Conservation (phyloP, 1,140 invertebrate species). For the Globodera ellingtonae region DNA sequence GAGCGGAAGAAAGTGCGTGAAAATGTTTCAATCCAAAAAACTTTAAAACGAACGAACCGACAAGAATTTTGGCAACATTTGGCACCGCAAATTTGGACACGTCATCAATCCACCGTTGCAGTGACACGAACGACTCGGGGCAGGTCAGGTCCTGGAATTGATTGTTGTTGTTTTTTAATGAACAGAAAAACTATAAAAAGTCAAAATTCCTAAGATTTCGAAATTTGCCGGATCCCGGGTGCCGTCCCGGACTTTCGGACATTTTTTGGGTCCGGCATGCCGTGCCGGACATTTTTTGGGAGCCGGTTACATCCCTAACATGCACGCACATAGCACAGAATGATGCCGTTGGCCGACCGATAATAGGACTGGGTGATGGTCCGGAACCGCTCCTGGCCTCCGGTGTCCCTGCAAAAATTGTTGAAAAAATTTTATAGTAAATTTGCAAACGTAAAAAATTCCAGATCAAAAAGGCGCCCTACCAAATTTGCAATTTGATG, state of each 20-base stretch:
- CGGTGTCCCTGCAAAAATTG: constrained; percentile 72
- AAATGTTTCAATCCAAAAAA: neutral
- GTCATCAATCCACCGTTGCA: constrained; percentile 91
- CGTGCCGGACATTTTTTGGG: neutral
- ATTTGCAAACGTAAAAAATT: no score
- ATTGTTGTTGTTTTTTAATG: neutral
- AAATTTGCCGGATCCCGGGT: neutral
- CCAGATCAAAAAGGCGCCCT: no score
- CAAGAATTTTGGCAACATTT: constrained; percentile 82
- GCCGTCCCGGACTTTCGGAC: no score
- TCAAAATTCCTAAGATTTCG: neutral
- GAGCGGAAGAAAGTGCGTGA: neutral
- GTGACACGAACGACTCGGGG: constrained; percentile 81
- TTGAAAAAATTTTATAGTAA: neutral
- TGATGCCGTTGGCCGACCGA: constrained; percentile 71
- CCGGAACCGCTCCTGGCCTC: constrained; percentile 83
- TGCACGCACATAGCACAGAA: constrained; percentile 73
- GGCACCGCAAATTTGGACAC: constrained; percentile 86
- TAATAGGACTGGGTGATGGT: constrained; percentile 73
- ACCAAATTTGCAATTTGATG: constrained; percentile 92
- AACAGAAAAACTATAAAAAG: neutral
- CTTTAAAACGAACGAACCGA: constrained; percentile 71
- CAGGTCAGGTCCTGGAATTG: constrained; percentile 80
- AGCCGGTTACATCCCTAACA: neutral
- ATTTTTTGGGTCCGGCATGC: no score